Conservation (phyloP, 2,888 invertebrate species). For the Cryptosula pallasiana region DNA sequence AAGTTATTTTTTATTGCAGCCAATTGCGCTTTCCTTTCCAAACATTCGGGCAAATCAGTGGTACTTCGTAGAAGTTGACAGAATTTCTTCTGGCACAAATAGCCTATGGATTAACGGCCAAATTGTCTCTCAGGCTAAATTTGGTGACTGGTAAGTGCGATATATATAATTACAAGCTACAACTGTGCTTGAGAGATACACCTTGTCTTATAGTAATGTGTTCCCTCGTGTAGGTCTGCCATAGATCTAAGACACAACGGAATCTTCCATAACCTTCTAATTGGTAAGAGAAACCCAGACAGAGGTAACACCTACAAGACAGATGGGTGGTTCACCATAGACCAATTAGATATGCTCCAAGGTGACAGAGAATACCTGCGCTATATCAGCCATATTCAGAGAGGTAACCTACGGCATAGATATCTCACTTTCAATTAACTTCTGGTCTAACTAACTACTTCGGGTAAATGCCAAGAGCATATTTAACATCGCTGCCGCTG, state of each 20-base stretch:
- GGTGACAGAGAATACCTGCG: background rate
- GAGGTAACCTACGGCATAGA: no score
- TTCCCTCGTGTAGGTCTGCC: background rate
- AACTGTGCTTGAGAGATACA: no score
- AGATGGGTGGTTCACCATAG: slow-evolving; percentile 1
- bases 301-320: background rate
- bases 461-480: background rate
- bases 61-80: slow-evolving; percentile 16
- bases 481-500: background rate
- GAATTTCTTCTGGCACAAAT: background rate
- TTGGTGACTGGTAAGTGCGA: no score
- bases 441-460: no score
- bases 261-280: background rate
- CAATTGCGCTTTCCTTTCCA: background rate
- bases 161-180: no score
- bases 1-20: slow-evolving; percentile 7
- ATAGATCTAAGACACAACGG: background rate
- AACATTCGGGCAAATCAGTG: slow-evolving; percentile 1
- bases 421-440: no score
- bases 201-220: no score
- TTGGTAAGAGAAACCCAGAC: background rate
- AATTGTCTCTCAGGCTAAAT: no score
- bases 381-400: background rate
- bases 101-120: background rate
- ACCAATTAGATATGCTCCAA: slow-evolving; percentile 9